Conservation (phyloP, 2,113 vertebrate genomes). For the Lonchura striata region DNA sequence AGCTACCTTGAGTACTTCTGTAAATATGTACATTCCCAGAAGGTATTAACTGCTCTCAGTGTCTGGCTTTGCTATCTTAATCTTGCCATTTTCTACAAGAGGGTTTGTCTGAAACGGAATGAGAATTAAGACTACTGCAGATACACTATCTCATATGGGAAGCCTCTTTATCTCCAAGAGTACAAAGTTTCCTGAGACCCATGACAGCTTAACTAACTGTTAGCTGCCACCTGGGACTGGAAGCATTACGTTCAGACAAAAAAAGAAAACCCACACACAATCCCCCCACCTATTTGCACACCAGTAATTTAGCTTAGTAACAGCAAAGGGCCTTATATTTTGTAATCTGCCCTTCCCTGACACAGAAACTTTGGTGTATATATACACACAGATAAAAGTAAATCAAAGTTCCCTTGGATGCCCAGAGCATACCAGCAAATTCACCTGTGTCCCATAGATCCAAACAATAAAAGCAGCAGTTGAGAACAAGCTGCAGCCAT, state of each 20-base stretch:
- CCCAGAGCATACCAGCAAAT: neutral
- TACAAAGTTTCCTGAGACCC: neutral
- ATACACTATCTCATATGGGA: rapidly evolving
- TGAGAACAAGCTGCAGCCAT: neutral
- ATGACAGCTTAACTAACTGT: neutral
- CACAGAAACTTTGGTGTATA: neutral
- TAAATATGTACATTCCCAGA: neutral
- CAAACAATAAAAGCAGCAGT: neutral
- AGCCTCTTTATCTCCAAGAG: neutral
- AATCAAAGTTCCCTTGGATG: neutral
- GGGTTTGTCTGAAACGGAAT: neutral
- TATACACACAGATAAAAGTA: neutral
- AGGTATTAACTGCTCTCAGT: neutral
- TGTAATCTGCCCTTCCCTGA: neutral
- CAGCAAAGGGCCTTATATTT: neutral
- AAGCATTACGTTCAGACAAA: neutral
- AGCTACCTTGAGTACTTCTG: neutral
- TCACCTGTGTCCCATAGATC: neutral
- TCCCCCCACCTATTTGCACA: neutral
- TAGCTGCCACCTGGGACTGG: neutral
- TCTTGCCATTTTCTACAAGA: neutral
- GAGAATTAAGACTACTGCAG: neutral
- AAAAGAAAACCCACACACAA: neutral
- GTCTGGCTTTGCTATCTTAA: neutral
- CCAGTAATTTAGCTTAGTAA: neutral